Evolutionary conservation across 2,797 vertebrate genomes (phyloP), one percentile per base, ranked within the genome.

Genomic region (Nannoperca obscura): DNA sequence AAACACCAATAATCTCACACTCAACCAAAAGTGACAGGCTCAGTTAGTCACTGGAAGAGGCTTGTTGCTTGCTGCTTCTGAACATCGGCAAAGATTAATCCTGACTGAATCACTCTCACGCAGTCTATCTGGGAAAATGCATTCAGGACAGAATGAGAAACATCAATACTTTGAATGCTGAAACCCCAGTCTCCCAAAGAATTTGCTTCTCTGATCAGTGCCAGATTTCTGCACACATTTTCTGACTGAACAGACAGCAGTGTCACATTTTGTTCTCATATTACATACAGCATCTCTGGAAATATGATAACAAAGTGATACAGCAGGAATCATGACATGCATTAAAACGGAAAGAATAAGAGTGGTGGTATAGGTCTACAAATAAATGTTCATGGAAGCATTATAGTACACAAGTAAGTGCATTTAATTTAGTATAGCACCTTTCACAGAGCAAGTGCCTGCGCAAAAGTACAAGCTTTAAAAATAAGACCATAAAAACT

Each of bases 1-100:
- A 91, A 93, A 84, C 89, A 86, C 80, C 78, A 74, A 83, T 92
- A 92, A 94, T 95, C 91, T 91, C 74, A 42, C 80, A 71, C 84
- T 86, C 79, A 80, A 82, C 78, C 81, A 71, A 59, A 81, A 88
- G 83, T 86, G 91, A 92, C 88, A 89, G 83, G 82, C 84, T 64
- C 44, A 24, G 85, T 91, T 88, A 86, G 81, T 90, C 84, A 86
- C 3, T 57, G 77, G 77, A 40, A 78, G 84, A 83, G 72, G 87
- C 68, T 86, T 69, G 85, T 27, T 74, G 79, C 79, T 52, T 19
- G 53, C 74, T 74, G 78, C 83, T 53, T 3, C 71, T 61, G 78
- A 76, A 82, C 64, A 66, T 46, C 40, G 32, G 62, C 68, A 27
- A 66, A 88, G 83, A 90, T 77, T 77, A 87, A 86, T 89, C 86